phyloP scores from a whole-genome alignment of 2,797 vertebrate species.

The Falco biarmicus region DNA sequence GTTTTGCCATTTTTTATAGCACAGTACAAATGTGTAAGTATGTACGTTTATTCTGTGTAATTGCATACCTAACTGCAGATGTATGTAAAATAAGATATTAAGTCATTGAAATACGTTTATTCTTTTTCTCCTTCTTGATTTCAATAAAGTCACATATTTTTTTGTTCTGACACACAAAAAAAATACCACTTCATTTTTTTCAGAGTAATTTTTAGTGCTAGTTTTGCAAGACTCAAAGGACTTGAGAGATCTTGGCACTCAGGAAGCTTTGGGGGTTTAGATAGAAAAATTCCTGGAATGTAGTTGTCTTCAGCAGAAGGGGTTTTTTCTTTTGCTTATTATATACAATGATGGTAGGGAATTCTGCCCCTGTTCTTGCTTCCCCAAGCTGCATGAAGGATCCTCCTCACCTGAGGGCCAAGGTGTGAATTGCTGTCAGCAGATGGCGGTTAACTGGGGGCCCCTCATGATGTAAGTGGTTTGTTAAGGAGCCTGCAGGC shows the following conservation, averaged over 20 bases:
- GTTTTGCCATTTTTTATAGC: background rate
- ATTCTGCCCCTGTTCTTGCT: background rate
- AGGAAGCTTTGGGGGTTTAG: constrained; percentile 22
- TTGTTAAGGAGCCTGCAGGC: constrained; percentile 15
- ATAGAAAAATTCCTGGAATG: constrained; percentile 37
- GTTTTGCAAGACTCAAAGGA: constrained; percentile 18
- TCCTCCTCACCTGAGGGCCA: constrained; percentile 31
- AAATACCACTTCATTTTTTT: background rate
- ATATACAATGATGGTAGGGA: background rate
- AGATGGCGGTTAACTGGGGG: background rate
- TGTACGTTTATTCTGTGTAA: background rate
- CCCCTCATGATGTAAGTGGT: constrained; percentile 34
- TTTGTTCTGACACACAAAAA: background rate
- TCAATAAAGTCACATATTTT: background rate
- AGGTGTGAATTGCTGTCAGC: constrained; percentile 24
- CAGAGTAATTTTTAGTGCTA: background rate
- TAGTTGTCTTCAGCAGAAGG: background rate
- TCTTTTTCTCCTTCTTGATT: background rate
- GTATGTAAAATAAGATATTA: background rate
- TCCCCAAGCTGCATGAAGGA: background rate
- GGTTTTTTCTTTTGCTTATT: background rate
- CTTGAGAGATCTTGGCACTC: background rate
- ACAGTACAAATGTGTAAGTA: background rate
- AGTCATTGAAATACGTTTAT: background rate
- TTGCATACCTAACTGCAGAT: background rate